Percentiles rank a stretch among this genome's conserved stretches.
phyloP scores from a whole-genome alignment of 2,888 invertebrate genomes.

The Chalcis sispes region DNA sequence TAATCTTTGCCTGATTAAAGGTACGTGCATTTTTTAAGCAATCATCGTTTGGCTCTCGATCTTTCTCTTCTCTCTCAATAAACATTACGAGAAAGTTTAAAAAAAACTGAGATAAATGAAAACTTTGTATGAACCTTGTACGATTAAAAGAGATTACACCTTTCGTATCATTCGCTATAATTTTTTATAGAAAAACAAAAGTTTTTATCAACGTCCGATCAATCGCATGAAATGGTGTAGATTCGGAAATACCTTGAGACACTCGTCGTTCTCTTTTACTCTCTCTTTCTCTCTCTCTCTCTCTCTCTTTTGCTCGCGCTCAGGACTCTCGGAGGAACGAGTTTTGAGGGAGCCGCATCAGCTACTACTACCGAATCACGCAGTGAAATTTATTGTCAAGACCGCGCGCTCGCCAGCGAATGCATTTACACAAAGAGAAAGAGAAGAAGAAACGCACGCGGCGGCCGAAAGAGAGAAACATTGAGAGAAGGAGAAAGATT shows the following conservation, averaged over 20 bases:
- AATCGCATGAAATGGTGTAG: conserved; percentile 18
- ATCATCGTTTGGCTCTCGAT: conserved; percentile 1
- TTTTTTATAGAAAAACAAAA: not conserved
- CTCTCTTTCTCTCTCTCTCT: conserved; percentile 7
- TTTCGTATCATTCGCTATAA: not conserved
- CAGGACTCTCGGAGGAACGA: conserved; percentile 34
- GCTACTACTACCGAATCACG: conserved; percentile 43
- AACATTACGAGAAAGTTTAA: not conserved
- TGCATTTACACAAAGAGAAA: conserved; percentile 39
- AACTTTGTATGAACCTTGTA: too few relatives aligned
- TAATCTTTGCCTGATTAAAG: not conserved
- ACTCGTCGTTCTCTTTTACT: too few relatives aligned
- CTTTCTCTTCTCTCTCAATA: not conserved
- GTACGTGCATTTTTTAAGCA: conserved; percentile 20
- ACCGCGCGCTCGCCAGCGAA: conserved; percentile 23
- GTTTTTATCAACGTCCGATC: conserved; percentile 18
- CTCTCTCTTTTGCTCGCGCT: not conserved
- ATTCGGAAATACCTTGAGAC: conserved; percentile 1
- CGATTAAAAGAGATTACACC: too few relatives aligned
- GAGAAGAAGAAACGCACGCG: not conserved
- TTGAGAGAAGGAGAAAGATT: too few relatives aligned
- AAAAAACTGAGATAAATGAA: not conserved
- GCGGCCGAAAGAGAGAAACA: not conserved
- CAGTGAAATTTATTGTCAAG: conserved; percentile 33
- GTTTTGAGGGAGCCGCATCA: conserved; percentile 25